Evolutionary conservation across 2,113 vertebrate genomes (phyloP), one percentile per base, ranked within the genome.

Genomic region (Alethe diademata): DNA sequence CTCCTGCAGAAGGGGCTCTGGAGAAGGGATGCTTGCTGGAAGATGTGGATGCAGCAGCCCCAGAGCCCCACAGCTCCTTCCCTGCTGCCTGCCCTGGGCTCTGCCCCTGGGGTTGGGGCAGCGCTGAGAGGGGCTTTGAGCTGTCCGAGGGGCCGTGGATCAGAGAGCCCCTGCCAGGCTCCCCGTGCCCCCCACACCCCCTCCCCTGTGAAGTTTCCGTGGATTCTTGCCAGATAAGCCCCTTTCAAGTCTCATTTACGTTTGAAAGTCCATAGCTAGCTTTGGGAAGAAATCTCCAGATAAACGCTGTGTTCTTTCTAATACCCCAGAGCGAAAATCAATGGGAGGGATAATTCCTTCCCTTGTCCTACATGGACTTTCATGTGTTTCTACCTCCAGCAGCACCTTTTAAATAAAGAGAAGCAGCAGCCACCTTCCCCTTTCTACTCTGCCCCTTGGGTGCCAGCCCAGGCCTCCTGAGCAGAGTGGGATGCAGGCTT

Each of bases 261-360:
- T 99, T 98, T 98, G 98, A 98, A 98, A 99, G 98, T 98, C 98
- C 97, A 95, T 96, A 98, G 98, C 98, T 98, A 98, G 98, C 98
- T 98, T 98, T 97, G 96, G 97, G 97, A 96, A 97, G 97, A 97
- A 98, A 98, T 97, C 98, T 98, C 98, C 98, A 98, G 98, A 99
- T 99, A 99, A 99, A 98, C 98, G 98, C 98, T 96, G 97, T 98
- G 98, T 99, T 98, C 98, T 98, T 98, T 98, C 97, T 99, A 98
- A 99, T 99, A 99, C 98, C 98, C 98, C 98, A 98, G 99, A 99
- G 99, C 98, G 97, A 99, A 99, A 99, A 99, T 99, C 99, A 99
- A 99, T 99, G 98, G 98, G 97, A 98, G 96, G 98, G 99, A 99
- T 99, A 98, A 99, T 98, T 98, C 99, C 98, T 98, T 97, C 95